Percentiles rank a stretch among this genome's conserved stretches.
Conservation (phyloP, 2,797 vertebrate species). For the Schizothorax lantsangensis region DNA sequence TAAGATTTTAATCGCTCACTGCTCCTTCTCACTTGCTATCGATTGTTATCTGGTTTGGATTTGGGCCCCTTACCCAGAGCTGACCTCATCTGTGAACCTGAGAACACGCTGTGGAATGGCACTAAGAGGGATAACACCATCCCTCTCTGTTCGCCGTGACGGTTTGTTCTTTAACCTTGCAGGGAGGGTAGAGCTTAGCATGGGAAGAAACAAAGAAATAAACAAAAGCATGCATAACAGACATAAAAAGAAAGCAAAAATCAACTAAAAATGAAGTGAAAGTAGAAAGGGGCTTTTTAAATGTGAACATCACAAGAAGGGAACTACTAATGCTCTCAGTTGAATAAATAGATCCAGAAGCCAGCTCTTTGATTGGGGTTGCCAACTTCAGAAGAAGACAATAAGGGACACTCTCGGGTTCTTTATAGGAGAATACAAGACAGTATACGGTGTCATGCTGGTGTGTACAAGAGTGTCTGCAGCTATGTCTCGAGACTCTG, state of each 20-base stretch:
- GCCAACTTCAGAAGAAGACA: neutral
- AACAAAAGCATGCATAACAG: conserved; percentile 65
- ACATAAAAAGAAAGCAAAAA: conserved; percentile 54
- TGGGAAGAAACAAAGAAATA: conserved; percentile 50
- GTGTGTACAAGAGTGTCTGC: neutral
- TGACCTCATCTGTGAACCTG: conserved; percentile 85
- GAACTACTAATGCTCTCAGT: neutral
- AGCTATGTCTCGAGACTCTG: neutral
- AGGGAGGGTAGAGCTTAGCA: conserved; percentile 87
- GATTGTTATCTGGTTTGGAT: conserved; percentile 14
- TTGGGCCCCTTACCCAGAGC: conserved; percentile 84
- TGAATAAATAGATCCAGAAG: neutral
- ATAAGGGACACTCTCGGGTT: neutral
- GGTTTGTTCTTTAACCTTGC: conserved; percentile 87
- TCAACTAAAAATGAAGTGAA: conserved; percentile 30
- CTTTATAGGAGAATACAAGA: neutral
- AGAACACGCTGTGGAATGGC: conserved; percentile 80
- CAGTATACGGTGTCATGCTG: too few species aligned
- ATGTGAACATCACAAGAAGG: conserved; percentile 18
- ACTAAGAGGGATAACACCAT: conserved; percentile 73
- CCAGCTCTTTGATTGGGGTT: neutral
- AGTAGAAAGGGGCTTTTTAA: conserved; percentile 37
- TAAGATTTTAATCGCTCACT: neutral
- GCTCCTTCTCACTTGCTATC: conserved; percentile 17
- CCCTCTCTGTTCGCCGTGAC: conserved; percentile 79